phyloP scores from a whole-genome alignment of 2,797 vertebrate genomes.

The Botia kubotai region DNA sequence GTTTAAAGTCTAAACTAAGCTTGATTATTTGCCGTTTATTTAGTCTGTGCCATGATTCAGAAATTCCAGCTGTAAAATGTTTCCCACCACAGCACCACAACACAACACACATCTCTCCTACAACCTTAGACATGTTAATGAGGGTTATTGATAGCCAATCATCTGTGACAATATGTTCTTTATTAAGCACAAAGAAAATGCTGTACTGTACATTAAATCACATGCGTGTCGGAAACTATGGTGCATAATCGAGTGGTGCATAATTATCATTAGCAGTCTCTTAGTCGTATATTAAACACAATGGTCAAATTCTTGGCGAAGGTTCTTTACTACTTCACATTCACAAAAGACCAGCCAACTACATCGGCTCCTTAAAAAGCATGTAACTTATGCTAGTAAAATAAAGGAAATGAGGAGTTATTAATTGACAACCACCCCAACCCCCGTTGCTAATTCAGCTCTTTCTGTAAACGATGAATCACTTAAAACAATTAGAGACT shows the following conservation, averaged over 20 bases:
- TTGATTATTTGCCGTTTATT: constrained; percentile 3
- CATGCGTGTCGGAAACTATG: constrained; percentile 45
- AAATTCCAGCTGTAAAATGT: constrained; percentile 11
- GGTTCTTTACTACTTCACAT: constrained; percentile 13
- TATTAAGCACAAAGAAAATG: constrained; percentile 14
- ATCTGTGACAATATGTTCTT: constrained; percentile 24
- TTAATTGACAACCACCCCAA: constrained; percentile 54
- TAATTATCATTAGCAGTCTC: constrained; percentile 43
- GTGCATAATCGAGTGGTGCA: constrained; percentile 31
- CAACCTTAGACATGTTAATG: constrained; percentile 9
- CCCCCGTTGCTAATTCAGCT: constrained; percentile 67
- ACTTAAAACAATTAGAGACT: constrained; percentile 69
- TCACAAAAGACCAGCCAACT: constrained; percentile 38
- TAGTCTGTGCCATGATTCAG: constrained; percentile 7
- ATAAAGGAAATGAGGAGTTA: constrained; percentile 64
- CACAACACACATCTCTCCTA: not conserved
- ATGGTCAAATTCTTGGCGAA: constrained; percentile 41
- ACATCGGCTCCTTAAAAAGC: constrained; percentile 30
- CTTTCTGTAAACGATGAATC: constrained; percentile 58
- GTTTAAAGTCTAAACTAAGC: not conserved
- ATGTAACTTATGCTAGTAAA: constrained; percentile 50
- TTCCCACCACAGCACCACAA: constrained; percentile 7
- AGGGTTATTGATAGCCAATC: constrained; percentile 8
- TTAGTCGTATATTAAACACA: constrained; percentile 41
- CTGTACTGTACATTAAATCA: constrained; percentile 31